These are phyloP conservation scores for Thumatha senex DNA, from an alignment of 2,888 invertebrate genomes.

Conservation along the genomic window DNA sequence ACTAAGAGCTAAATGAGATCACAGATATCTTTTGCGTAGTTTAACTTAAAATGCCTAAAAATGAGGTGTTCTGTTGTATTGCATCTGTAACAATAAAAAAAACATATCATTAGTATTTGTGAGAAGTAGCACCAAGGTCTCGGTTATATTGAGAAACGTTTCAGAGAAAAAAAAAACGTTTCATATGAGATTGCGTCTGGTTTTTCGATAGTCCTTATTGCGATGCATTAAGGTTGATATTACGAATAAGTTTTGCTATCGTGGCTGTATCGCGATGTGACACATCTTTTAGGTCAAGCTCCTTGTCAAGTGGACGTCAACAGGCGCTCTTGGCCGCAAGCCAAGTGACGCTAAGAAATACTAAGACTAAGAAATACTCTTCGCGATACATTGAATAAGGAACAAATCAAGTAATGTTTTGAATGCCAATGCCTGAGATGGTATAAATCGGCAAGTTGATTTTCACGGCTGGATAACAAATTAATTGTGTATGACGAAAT, in stretches of 20 bases:
- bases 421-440: background rate
- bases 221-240: slow-evolving; percentile 32
- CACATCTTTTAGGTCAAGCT: slow-evolving; percentile 73
- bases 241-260: slow-evolving; percentile 25
- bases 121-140: slow-evolving; percentile 25
- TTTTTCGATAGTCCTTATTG: slow-evolving; percentile 14
- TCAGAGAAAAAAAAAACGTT: slow-evolving; percentile 13
- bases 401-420: slow-evolving; percentile 41
- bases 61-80: slow-evolving; percentile 64
- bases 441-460: background rate
- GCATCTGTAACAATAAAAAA: slow-evolving; percentile 67
- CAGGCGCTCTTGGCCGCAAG: slow-evolving; percentile 62
- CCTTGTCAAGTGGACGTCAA: slow-evolving; percentile 68
- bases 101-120: slow-evolving; percentile 28
- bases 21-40: slow-evolving; percentile 79
- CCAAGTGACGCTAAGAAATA: slow-evolving; percentile 63
- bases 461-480: background rate
- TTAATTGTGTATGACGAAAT: background rate
- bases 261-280: slow-evolving; percentile 41
- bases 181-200: slow-evolving; percentile 10
- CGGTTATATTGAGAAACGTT: slow-evolving; percentile 23
- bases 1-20: slow-evolving; percentile 75
- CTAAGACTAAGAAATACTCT: too few relatives aligned
- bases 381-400: slow-evolving; percentile 57
- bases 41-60: slow-evolving; percentile 69